phyloP scores from a whole-genome alignment of 2,113 vertebrate genomes.

The Coracopsis vasa region DNA sequence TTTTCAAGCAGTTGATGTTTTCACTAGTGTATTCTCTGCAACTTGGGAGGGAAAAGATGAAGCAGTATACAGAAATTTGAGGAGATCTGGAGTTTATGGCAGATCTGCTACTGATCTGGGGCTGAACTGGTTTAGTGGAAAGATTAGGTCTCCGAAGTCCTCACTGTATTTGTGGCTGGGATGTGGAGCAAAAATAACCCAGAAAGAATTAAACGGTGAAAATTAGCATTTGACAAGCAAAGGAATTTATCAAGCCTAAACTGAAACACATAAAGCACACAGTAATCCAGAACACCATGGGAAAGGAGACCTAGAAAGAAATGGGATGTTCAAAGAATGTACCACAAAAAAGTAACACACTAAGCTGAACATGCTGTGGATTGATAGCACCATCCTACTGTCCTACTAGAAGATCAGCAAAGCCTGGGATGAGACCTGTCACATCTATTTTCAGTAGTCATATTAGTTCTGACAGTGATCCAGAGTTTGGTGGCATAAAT shows the following conservation, averaged over 20 bases:
- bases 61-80: background rate
- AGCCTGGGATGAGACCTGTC: background rate
- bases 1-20: background rate
- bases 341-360: background rate
- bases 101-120: background rate
- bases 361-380: background rate
- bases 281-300: background rate
- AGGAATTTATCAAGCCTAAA: background rate
- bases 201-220: background rate
- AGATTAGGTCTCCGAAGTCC: background rate
- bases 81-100: background rate
- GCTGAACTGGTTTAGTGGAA: background rate
- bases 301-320: background rate
- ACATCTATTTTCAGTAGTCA: background rate
- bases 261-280: background rate
- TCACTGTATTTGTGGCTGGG: background rate
- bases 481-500: conserved; percentile 1
- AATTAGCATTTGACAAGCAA: background rate
- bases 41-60: background rate
- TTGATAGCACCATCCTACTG: background rate
- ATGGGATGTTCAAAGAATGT: background rate
- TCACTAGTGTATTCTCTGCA: background rate
- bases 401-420: background rate
- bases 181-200: background rate
- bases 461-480: conserved; percentile 19